Evolutionary conservation across 1,140 invertebrate species (phyloP).

Genomic region (Drosophila oshimai): DNA sequence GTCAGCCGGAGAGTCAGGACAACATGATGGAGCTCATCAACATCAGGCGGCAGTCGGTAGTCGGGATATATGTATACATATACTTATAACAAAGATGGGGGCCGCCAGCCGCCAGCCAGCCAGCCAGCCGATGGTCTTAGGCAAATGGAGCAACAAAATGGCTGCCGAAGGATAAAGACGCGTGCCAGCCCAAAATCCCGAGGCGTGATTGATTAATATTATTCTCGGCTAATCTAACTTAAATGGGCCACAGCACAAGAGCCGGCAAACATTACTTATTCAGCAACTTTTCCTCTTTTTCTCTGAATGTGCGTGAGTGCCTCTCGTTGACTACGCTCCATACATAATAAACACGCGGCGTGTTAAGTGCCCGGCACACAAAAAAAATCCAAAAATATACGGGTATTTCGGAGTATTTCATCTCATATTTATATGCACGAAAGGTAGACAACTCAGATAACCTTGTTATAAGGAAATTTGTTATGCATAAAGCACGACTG

Average conservation of each 20-base stretch:
- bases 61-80: not conserved
- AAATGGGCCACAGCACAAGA: conserved; percentile 63
- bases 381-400: conserved; percentile 9
- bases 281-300: conserved; percentile 54
- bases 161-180: conserved; percentile 32
- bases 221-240: conserved; percentile 81
- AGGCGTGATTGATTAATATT: conserved; percentile 81
- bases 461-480: conserved; percentile 37
- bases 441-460: conserved; percentile 39
- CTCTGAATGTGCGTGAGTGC: conserved; percentile 52
- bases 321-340: conserved; percentile 76
- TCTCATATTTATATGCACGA: conserved; percentile 40
- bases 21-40: conserved; percentile 77
- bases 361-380: conserved; percentile 61
- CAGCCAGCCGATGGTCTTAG: conserved; percentile 47
- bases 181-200: conserved; percentile 57
- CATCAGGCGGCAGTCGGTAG: conserved; percentile 27
- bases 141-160: conserved; percentile 79
- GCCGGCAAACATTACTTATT: conserved; percentile 65
- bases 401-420: conserved; percentile 15
- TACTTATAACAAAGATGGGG: not conserved
- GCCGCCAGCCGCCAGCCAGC: conserved; percentile 37
- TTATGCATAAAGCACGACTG: conserved; percentile 25
- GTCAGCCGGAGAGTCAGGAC: conserved; percentile 32
- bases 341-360: conserved; percentile 78